Conservation (phyloP, 2,797 vertebrate genomes). For the Semaprochilodus insignis region DNA sequence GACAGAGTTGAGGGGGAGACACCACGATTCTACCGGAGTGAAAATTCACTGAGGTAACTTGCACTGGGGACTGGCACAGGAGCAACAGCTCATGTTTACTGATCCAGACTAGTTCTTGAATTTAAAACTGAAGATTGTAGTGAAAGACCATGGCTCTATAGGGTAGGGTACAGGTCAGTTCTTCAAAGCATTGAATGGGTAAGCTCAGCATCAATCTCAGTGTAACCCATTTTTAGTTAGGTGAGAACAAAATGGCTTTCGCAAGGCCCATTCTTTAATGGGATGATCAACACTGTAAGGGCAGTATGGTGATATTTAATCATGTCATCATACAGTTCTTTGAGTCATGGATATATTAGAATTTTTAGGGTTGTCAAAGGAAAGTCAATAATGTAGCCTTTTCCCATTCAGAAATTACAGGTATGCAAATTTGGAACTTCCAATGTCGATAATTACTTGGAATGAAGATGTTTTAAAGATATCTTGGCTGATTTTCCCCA, state of each 20-base stretch:
- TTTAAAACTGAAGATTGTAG: not conserved
- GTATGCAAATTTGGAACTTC: not conserved
- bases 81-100: constrained; percentile 60
- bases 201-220: too few relatives aligned
- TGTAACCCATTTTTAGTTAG: not conserved
- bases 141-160: not conserved
- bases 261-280: not conserved
- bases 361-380: not conserved
- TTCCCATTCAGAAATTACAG: not conserved
- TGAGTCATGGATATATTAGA: not conserved
- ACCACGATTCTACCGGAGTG: constrained; percentile 24
- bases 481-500: not conserved
- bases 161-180: not conserved
- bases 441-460: not conserved
- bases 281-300: not conserved
- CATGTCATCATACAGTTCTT: not conserved
- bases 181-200: not conserved
- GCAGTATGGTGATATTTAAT: not conserved
- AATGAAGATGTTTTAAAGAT: not conserved
- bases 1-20: constrained; percentile 25
- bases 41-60: constrained; percentile 65
- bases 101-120: constrained; percentile 71
- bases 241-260: not conserved
- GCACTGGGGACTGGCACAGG: constrained; percentile 81
- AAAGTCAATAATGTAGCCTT: not conserved